A percentile compares a stretch with the other conserved stretches of the same genome.
These are phyloP conservation scores for Tonatia bakeri DNA, from an alignment of 2,113 vertebrate genomes.

Conservation along the genomic window DNA sequence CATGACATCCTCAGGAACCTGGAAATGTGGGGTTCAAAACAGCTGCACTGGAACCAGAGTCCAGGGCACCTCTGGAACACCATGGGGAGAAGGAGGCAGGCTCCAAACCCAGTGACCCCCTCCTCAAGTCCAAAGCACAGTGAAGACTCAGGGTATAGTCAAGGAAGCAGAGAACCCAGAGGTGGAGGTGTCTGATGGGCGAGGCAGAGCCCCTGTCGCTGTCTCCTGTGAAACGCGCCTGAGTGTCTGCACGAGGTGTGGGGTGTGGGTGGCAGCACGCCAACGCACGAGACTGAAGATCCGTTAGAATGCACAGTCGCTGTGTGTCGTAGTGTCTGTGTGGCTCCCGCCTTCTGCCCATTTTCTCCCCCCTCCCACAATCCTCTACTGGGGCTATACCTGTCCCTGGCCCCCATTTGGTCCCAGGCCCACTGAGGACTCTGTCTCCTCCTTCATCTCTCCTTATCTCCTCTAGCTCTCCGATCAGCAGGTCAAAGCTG, in stretches of 20 bases:
- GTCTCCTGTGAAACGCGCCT: background rate
- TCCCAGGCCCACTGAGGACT: background rate
- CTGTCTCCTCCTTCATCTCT: background rate
- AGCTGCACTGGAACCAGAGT: background rate
- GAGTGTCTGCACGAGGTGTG: background rate
- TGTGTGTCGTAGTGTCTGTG: background rate
- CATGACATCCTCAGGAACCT: background rate
- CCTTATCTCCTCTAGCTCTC: background rate
- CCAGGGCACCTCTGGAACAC: background rate
- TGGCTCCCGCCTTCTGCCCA: background rate
- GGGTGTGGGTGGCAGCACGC: constrained; percentile 38
- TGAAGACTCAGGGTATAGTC: background rate
- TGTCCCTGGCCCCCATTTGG: background rate
- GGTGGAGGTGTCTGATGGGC: background rate
- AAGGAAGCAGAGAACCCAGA: background rate
- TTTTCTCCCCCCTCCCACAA: background rate
- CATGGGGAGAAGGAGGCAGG: background rate
- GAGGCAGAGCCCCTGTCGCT: background rate
- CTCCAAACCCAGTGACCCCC: background rate
- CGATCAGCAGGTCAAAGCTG: background rate
- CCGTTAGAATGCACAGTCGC: background rate
- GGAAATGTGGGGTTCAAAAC: background rate
- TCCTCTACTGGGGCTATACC: background rate
- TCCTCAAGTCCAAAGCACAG: background rate
- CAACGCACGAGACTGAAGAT: constrained; percentile 27